Evolutionary conservation across 2,797 vertebrate genomes (phyloP), one percentile per base, ranked within the genome.

Genomic region (Poeciliopsis paucimaculata): DNA sequence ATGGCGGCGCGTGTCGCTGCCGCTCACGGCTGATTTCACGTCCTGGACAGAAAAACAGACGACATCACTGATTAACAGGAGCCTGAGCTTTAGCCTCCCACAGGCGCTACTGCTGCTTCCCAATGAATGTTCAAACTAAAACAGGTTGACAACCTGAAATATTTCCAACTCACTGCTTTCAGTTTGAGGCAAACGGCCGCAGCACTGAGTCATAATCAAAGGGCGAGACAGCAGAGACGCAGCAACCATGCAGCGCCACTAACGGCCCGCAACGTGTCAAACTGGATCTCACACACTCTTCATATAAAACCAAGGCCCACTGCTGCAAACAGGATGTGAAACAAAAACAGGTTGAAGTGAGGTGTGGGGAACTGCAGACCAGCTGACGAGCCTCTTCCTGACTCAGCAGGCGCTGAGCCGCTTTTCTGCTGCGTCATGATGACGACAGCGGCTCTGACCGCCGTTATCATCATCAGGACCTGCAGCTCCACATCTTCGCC

Each of bases 61-160:
- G 71, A 66, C 15, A 91, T 94, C 83, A 95, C 88, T 94, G 87
- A 95, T 93, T 94, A 92, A 95, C 92, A 92, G 85, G 86, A 87
- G 81, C 79, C 78, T 84, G 47, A 49, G 47, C 47, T 49, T 49
- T 20, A 49, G 47, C 47, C 16, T 28, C 70, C 11, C 73, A 72
- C 78, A 75, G 64, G 36, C 57, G 31, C 82, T 16, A 68, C 2
- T 23, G 74, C 64, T 12, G 20, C 6, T 39, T 82, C 47, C 49
- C 62, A 72, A n/a, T 53, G 72, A 82, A 78, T 82, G 34, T 85
- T 77, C 57, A 82, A 75, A 53, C 2, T 4, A 74, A 86, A 66
- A 79, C 60, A 72, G 55, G 77, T 75, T 76, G 84, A 85, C 62
- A 81, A 82, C 83, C 80, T 64, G 15, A 60, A 75, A 57, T 31